phyloP scores from a whole-genome alignment of 1,140 invertebrate species.

The Tyrophagus putrescentiae region DNA sequence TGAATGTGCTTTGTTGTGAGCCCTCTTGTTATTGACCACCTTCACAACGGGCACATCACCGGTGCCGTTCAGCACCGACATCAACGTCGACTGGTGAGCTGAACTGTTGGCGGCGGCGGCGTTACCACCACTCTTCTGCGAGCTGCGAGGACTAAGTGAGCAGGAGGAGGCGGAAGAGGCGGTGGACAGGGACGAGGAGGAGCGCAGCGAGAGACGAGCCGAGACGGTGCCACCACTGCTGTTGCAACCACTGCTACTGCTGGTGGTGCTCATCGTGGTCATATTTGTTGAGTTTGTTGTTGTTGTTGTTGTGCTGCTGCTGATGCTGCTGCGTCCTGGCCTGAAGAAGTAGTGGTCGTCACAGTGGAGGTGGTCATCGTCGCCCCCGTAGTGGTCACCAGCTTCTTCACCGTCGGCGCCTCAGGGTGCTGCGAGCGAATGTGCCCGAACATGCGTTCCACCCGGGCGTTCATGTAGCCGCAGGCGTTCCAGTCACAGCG shows the following conservation, averaged over 20 bases:
- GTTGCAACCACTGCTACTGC: too few species aligned
- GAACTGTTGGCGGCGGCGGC: not conserved
- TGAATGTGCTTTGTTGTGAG: too few species aligned
- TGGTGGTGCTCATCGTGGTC: too few species aligned
- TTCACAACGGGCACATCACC: too few species aligned
- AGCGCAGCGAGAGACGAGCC: conserved; percentile 1
- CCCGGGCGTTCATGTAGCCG: conserved; percentile 16
- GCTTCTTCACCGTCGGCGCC: conserved; percentile 8
- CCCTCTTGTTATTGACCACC: too few species aligned
- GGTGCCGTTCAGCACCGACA: not conserved
- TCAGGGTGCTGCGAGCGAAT: conserved; percentile 12
- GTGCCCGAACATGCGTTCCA: conserved; percentile 14
- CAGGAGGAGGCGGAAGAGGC: not conserved
- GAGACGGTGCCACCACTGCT: too few species aligned
- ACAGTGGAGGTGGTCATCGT: not conserved
- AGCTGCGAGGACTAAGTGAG: not conserved
- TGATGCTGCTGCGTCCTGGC: too few species aligned
- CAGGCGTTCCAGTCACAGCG: conserved; percentile 8
- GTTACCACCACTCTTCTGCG: not conserved
- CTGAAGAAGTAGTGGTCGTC: not conserved
- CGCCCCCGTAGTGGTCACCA: not conserved
- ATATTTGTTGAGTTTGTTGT: not conserved
- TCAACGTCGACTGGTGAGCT: not conserved
- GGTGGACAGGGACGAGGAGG: conserved; percentile 6
- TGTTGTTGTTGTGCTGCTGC: not conserved